These are phyloP conservation scores for Cyphomyrus discorhynchus DNA, from an alignment of 2,113 vertebrate species.

Conservation along the genomic window DNA sequence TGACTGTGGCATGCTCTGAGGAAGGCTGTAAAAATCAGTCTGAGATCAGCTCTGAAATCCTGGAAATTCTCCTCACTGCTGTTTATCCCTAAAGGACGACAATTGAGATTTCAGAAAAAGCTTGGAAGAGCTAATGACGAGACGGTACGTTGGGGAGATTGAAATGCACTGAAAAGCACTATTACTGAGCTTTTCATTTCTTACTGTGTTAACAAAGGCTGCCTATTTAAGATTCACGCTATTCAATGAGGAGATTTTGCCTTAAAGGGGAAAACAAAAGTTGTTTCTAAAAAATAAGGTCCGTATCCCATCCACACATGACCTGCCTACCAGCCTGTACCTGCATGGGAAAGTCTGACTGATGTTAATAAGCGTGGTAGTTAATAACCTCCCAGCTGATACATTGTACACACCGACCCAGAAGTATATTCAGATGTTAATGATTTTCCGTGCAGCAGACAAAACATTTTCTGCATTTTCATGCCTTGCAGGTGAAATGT, in stretches of 20 bases:
- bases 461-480: background rate
- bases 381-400: background rate
- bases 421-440: background rate
- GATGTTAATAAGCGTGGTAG: background rate
- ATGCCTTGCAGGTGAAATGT: background rate
- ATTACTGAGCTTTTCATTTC: background rate
- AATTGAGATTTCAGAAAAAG: background rate
- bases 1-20: no score
- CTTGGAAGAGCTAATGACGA: background rate
- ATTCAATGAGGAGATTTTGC: conserved; percentile 7
- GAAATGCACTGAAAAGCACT: conserved; percentile 1
- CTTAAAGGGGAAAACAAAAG: background rate
- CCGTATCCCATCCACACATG: background rate
- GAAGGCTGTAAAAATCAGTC: background rate
- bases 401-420: background rate
- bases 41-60: background rate
- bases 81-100: background rate
- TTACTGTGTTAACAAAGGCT: background rate
- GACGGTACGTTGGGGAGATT: background rate
- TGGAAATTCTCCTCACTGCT: background rate
- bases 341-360: background rate
- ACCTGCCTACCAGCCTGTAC: background rate
- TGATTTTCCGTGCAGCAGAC: background rate
- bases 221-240: background rate
- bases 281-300: background rate